Base-by-base conservation (phyloP, 2,113 vertebrate genomes). In the Barbus barbus region DNA sequence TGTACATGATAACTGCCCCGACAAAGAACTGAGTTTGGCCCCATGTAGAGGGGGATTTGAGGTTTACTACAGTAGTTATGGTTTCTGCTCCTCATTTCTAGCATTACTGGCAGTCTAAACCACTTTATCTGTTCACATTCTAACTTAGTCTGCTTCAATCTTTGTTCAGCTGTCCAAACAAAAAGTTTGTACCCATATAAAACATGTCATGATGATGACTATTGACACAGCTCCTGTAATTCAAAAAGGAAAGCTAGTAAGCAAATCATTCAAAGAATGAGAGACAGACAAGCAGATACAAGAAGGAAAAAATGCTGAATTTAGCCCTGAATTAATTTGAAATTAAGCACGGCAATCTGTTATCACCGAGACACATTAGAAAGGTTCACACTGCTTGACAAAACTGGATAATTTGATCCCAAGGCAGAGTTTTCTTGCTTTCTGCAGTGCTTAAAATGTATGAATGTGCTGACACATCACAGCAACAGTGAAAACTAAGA, bases 351-450 rank as follows among this genome's bases (percentile, higher is more conserved):
- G 0, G 20, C 16, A 65, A 80, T 80, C 7, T 82, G 28, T 82
- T 71, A 71, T 82, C 65, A 71, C 18, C 1, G 26, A 78, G 12
- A 78, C 51, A 78, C 51, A 78, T 78, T 78, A 0, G 41, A 76
- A 48, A 76, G 46, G 26, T 76, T 53, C 24, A 74, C 38, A 53
- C 8, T 51, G 46, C 20, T 60, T 58, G 31, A 78, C 48, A 78
- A 78, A 78, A 78, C 33, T n/a, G 75, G 53, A 78, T 78, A 56
- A 58, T 58, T 78, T 60, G 75, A 78, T 78, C 48, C 28, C 74
- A 36, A 36, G 74, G 24, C 48, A 77, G 74, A 51, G 48, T 16
- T 78, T 78, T 56, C 9, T 65, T 65, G 24, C 61, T 56, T 51
- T 71, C 78, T 36, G 65, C 28, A 38, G 58, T 46, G 38, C 60